These are phyloP conservation scores for Drosophila setosimentum DNA, from an alignment of 2,888 invertebrate species.

Conservation along the genomic window DNA sequence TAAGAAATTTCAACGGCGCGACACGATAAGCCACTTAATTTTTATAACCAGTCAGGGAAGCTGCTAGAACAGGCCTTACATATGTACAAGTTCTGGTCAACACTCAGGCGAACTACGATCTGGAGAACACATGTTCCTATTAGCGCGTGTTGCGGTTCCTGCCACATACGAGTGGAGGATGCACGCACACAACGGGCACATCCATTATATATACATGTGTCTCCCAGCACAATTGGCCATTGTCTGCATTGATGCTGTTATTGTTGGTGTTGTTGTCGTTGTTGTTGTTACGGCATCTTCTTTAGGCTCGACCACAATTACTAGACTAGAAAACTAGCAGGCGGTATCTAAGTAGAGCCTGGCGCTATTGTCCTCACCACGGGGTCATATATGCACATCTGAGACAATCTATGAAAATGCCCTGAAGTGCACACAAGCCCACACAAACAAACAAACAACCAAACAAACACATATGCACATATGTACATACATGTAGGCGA, in stretches of 20 bases:
- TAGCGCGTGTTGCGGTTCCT: constrained; percentile 77
- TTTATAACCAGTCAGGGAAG: constrained; percentile 52
- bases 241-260: constrained; percentile 45
- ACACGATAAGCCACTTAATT: constrained; percentile 76
- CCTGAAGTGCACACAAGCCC: constrained; percentile 38
- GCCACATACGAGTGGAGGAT: constrained; percentile 31
- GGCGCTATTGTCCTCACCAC: constrained; percentile 65
- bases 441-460: constrained; percentile 35
- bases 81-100: constrained; percentile 47
- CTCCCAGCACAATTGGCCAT: constrained; percentile 74
- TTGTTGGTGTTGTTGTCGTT: constrained; percentile 8
- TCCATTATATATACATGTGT: constrained; percentile 56
- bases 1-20: constrained; percentile 64
- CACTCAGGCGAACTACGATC: constrained; percentile 36
- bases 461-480: background rate
- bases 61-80: constrained; percentile 8
- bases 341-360: constrained; percentile 47
- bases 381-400: constrained; percentile 52
- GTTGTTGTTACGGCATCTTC: constrained; percentile 51
- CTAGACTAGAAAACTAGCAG: constrained; percentile 38
- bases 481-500: background rate
- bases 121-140: constrained; percentile 78
- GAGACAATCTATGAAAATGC: constrained; percentile 20
- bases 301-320: constrained; percentile 63
- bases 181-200: constrained; percentile 49